These are phyloP conservation scores for Desoria tigrina DNA, from an alignment of 2,888 invertebrate species.

Conservation along the genomic window DNA sequence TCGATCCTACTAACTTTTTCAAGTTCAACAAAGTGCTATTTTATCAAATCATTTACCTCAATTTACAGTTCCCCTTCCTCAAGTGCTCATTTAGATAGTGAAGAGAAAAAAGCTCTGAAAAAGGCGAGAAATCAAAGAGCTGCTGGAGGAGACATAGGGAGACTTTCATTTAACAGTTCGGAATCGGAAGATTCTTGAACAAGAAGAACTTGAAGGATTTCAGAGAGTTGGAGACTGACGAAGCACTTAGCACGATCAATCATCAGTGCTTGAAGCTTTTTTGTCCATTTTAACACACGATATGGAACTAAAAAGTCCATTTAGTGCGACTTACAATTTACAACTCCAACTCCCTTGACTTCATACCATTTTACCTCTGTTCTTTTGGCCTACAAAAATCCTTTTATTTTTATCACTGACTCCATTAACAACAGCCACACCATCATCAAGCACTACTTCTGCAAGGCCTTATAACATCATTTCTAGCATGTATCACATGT, in stretches of 20 bases:
- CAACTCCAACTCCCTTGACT: neutral
- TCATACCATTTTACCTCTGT: neutral
- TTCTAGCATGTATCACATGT: too few species aligned
- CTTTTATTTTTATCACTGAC: constrained; percentile 26
- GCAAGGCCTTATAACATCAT: neutral
- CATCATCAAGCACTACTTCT: neutral
- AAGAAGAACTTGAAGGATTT: too few species aligned
- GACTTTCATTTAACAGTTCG: too few species aligned
- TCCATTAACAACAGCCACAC: neutral
- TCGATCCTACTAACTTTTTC: too few species aligned
- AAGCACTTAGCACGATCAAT: constrained; percentile 43
- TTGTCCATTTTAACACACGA: neutral
- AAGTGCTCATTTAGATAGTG: too few species aligned
- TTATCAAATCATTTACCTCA: too few species aligned
- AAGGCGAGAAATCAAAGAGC: too few species aligned
- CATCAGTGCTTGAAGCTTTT: constrained; percentile 29
- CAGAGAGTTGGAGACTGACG: neutral
- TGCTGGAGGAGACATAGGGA: too few species aligned
- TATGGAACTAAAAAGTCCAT: neutral
- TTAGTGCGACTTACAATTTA: constrained; percentile 6
- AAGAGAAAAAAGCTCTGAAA: too few species aligned
- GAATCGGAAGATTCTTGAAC: too few species aligned
- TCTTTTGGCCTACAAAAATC: constrained; percentile 24
- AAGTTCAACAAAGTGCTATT: too few species aligned
- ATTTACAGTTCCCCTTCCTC: too few species aligned